phyloP scores from a whole-genome alignment of 2,888 invertebrate genomes.

The Hipparchia sbordonii region DNA sequence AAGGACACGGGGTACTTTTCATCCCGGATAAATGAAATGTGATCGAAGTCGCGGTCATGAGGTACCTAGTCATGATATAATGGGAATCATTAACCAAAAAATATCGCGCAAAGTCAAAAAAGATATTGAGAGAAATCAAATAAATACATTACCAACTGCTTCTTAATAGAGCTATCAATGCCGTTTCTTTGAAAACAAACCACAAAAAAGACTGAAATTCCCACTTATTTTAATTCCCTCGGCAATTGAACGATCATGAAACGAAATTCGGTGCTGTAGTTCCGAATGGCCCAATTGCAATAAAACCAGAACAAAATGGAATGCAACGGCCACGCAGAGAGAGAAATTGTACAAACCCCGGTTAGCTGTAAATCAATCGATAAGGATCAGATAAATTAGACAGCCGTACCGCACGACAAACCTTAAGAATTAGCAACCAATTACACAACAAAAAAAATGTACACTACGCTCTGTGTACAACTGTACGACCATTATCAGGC shows the following conservation, averaged over 20 bases:
- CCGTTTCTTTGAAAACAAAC: background rate
- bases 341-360: constrained; percentile 48
- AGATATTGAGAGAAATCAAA: background rate
- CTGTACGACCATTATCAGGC: constrained; percentile 49
- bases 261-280: constrained; percentile 30
- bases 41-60: too few relatives aligned
- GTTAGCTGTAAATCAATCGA: constrained; percentile 56
- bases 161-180: background rate
- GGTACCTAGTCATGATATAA: background rate
- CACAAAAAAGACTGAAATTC: background rate
- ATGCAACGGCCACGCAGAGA: constrained; percentile 40
- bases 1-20: too few relatives aligned
- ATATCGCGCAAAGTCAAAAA: background rate
- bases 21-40: too few relatives aligned
- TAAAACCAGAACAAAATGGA: constrained; percentile 40
- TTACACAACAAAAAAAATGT: constrained; percentile 55
- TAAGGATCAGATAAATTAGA: constrained; percentile 53
- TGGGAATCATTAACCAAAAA: background rate
- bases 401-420: constrained; percentile 50
- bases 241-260: constrained; percentile 22
- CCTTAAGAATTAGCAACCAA: constrained; percentile 60
- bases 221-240: constrained; percentile 1
- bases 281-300: constrained; percentile 39
- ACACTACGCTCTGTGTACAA: constrained; percentile 34
- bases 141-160: background rate